These are phyloP conservation scores for Drosophila nigromelanica DNA, from an alignment of 1,140 invertebrate genomes.

Conservation along the genomic window DNA sequence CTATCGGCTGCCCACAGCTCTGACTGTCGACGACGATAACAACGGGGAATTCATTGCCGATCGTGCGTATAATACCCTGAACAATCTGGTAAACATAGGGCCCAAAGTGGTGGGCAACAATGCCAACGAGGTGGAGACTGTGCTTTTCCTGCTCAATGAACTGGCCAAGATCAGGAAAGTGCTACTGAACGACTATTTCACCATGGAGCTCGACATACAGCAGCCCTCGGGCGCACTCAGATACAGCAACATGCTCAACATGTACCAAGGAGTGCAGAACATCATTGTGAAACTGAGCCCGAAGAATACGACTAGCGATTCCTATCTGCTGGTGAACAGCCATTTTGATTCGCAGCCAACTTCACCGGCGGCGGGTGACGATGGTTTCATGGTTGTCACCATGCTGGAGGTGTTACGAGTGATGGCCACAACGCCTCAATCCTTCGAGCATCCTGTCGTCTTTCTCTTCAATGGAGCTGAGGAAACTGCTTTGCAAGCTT, in stretches of 20 bases:
- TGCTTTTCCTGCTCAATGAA: slow-evolving; percentile 84
- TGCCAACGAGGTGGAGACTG: slow-evolving; percentile 87
- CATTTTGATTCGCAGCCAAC: slow-evolving; percentile 96
- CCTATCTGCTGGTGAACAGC: slow-evolving; percentile 93
- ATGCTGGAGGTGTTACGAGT: slow-evolving; percentile 92
- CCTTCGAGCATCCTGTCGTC: slow-evolving; percentile 85
- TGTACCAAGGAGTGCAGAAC: slow-evolving; percentile 89
- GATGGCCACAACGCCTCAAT: slow-evolving; percentile 48
- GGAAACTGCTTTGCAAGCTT: slow-evolving; percentile 85
- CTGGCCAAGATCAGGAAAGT: slow-evolving; percentile 44
- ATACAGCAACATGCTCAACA: slow-evolving; percentile 89
- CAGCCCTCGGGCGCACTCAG: slow-evolving; percentile 86
- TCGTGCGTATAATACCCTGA: slow-evolving; percentile 84
- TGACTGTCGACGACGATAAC: slow-evolving; percentile 53
- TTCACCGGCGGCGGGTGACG: slow-evolving; percentile 90
- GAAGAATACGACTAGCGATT: slow-evolving; percentile 68
- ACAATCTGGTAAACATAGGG: slow-evolving; percentile 88
- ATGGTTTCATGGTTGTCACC: slow-evolving; percentile 92
- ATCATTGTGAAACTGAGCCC: slow-evolving; percentile 90
- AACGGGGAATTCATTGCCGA: slow-evolving; percentile 63
- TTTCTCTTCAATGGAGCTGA: slow-evolving; percentile 96
- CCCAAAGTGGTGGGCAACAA: slow-evolving; percentile 87
- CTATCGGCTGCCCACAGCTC: slow-evolving; percentile 55
- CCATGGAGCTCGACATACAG: slow-evolving; percentile 70
- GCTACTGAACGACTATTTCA: slow-evolving; percentile 52